These are phyloP conservation scores for Epirrhoe tristata DNA, from an alignment of 2,888 invertebrate species.

Conservation along the genomic window DNA sequence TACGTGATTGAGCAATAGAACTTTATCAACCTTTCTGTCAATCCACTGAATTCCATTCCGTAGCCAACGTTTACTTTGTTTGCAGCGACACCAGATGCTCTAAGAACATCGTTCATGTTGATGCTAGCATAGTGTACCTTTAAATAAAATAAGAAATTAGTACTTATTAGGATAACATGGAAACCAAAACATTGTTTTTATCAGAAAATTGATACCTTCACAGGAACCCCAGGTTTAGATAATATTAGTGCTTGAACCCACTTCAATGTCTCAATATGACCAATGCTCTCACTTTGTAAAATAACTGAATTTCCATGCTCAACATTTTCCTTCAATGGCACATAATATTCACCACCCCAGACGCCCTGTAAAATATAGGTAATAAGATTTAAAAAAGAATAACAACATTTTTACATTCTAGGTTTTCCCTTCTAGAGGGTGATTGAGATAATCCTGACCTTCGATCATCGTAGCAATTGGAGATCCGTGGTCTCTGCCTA, in stretches of 20 bases:
- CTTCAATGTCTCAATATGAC: constrained; percentile 54
- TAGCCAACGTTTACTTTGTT: constrained; percentile 38
- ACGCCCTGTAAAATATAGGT: constrained; percentile 47
- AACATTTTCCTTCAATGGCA: constrained; percentile 40
- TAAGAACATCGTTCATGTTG: constrained; percentile 52
- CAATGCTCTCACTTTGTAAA: constrained; percentile 41
- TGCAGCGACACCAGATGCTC: constrained; percentile 50
- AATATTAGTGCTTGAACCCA: constrained; percentile 55
- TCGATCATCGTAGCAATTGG: no score
- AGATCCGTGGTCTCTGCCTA: no score
- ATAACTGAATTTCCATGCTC: constrained; percentile 10
- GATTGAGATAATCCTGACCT: no score
- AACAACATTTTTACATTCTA: no score
- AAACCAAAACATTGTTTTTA: not conserved
- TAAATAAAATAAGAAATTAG: constrained; percentile 42
- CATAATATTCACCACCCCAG: constrained; percentile 53
- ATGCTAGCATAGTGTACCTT: constrained; percentile 59
- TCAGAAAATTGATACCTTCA: constrained; percentile 50
- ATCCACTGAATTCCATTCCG: constrained; percentile 73
- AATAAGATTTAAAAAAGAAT: no score
- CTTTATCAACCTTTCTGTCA: constrained; percentile 57
- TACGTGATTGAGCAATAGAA: no score
- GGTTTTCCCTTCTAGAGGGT: no score
- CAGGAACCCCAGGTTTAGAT: constrained; percentile 46
- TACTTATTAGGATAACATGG: constrained; percentile 4